These are phyloP conservation scores for Miltochrista miniata DNA, from an alignment of 2,888 invertebrate species.

Conservation along the genomic window DNA sequence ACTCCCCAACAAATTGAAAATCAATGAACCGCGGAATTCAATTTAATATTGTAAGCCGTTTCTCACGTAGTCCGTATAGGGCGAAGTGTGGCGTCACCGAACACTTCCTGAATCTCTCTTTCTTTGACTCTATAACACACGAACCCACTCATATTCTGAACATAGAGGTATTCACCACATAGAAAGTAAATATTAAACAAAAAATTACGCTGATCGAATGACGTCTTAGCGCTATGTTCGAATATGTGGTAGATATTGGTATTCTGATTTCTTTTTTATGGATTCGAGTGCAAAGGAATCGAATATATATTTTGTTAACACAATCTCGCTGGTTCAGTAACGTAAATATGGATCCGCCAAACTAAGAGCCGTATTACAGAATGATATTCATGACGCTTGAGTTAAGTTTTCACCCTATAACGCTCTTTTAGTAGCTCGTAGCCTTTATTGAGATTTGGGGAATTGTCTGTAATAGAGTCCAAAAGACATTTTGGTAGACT, in stretches of 20 bases:
- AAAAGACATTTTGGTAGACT: too few relatives aligned
- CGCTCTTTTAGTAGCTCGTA: too few relatives aligned
- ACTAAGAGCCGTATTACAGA: too few relatives aligned
- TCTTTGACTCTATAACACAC: slow-evolving; percentile 68
- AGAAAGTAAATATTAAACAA: slow-evolving; percentile 29
- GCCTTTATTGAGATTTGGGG: too few relatives aligned
- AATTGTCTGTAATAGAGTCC: too few relatives aligned
- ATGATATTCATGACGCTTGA: too few relatives aligned
- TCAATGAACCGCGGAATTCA: slow-evolving; percentile 88
- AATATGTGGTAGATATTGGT: slow-evolving; percentile 30
- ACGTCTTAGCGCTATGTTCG: slow-evolving; percentile 33
- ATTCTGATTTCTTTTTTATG: slow-evolving; percentile 21
- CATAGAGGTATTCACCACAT: slow-evolving; percentile 38
- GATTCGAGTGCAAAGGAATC: slow-evolving; percentile 1
- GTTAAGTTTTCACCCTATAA: too few relatives aligned
- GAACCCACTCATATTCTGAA: slow-evolving; percentile 39
- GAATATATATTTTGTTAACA: neutral
- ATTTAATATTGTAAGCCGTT: slow-evolving; percentile 87
- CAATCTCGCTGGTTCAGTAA: too few relatives aligned
- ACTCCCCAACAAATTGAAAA: slow-evolving; percentile 84
- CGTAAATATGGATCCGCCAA: too few relatives aligned
- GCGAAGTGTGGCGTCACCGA: slow-evolving; percentile 53
- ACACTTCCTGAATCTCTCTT: slow-evolving; percentile 66
- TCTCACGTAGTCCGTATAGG: slow-evolving; percentile 68
- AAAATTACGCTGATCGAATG: slow-evolving; percentile 32